Conservation (phyloP, 2,888 invertebrate genomes). For the Chydorus sphaericus region DNA sequence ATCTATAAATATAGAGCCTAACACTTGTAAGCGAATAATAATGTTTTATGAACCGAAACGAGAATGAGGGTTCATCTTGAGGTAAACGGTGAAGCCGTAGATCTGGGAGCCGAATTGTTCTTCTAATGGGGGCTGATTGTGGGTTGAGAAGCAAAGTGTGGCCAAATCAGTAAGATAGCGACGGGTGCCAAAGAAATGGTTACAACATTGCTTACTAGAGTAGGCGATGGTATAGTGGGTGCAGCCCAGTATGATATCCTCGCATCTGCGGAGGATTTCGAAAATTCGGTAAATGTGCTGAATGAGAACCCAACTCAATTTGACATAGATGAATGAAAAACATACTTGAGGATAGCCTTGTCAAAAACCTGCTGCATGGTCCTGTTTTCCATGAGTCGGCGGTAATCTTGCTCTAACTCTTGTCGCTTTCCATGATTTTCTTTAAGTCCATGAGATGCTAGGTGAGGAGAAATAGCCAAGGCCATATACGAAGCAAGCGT, state of each 20-base stretch:
- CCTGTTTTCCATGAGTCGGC: background rate
- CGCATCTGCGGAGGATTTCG: no score
- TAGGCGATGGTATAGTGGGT: background rate
- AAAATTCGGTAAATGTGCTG: no score
- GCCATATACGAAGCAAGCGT: background rate
- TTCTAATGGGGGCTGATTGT: background rate
- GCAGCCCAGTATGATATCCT: constrained; percentile 2
- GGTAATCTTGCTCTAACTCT: background rate
- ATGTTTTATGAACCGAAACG: background rate
- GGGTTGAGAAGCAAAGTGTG: constrained; percentile 8
- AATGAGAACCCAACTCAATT: no score
- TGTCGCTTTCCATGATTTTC: background rate
- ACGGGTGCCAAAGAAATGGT: constrained; percentile 4
- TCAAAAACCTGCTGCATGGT: background rate
- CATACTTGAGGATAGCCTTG: background rate
- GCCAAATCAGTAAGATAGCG: background rate
- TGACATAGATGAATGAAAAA: no score
- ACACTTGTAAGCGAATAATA: no score
- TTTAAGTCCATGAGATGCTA: background rate
- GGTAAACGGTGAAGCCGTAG: constrained; percentile 10
- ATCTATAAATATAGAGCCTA: no score
- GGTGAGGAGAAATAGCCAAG: background rate
- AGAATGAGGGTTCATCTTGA: background rate
- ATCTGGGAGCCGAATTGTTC: constrained; percentile 8
- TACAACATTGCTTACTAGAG: constrained; percentile 1